These are phyloP conservation scores for Orchestes rusci DNA, from an alignment of 2,888 invertebrate genomes.

Conservation along the genomic window DNA sequence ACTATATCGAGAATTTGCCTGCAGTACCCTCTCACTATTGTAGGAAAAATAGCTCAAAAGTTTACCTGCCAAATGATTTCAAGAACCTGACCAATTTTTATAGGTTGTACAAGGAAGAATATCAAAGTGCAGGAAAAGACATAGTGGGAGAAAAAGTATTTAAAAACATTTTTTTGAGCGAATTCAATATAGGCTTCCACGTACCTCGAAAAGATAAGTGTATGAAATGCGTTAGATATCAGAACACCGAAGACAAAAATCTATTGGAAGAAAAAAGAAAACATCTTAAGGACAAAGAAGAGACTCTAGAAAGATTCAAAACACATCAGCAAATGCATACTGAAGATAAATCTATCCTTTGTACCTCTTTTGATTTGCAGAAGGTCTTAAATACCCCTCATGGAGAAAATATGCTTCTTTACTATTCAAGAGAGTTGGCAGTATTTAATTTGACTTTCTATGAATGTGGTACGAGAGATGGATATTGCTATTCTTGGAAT, in stretches of 20 bases:
- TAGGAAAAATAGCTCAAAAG: too few relatives aligned
- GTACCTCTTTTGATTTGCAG: slow-evolving; percentile 16
- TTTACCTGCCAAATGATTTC: slow-evolving; percentile 2
- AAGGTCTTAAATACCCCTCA: slow-evolving; percentile 13
- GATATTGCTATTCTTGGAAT: slow-evolving; percentile 15
- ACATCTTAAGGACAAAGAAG: not conserved
- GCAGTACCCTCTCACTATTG: too few relatives aligned
- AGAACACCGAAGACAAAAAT: not conserved
- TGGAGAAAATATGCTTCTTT: slow-evolving; percentile 17
- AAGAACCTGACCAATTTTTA: not conserved
- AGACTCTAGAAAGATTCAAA: not conserved
- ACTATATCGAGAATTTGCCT: too few relatives aligned
- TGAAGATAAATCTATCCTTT: not conserved
- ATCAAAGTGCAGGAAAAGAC: not conserved
- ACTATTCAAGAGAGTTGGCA: slow-evolving; percentile 17
- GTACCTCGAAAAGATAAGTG: slow-evolving; percentile 3
- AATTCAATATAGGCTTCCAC: slow-evolving; percentile 3
- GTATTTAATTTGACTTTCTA: slow-evolving; percentile 12
- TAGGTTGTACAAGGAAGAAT: slow-evolving; percentile 6
- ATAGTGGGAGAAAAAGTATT: not conserved
- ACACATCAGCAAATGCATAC: slow-evolving; percentile 1
- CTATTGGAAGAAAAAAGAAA: not conserved
- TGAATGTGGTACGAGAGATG: slow-evolving; percentile 3
- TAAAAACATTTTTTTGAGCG: not conserved
- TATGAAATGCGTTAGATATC: not conserved